Conservation (phyloP, 2,888 invertebrate genomes). For the Acanthosoma haemorrhoidale region DNA sequence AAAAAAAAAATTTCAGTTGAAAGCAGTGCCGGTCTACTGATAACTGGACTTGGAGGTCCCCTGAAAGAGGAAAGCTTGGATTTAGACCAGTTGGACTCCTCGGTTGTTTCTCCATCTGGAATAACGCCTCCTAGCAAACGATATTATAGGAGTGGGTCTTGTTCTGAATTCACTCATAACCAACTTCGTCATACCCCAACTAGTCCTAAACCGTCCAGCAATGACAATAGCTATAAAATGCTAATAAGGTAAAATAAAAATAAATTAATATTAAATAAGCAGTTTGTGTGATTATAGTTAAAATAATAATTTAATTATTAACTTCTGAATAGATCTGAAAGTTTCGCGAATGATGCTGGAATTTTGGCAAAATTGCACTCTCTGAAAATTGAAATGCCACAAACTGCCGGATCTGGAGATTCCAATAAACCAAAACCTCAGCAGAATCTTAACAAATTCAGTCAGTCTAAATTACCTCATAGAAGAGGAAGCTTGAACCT, state of each 20-base stretch:
- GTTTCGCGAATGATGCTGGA: slow-evolving; percentile 74
- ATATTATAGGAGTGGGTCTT: slow-evolving; percentile 41
- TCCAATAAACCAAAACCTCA: slow-evolving; percentile 12
- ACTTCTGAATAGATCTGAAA: slow-evolving; percentile 54
- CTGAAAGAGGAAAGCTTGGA: slow-evolving; percentile 36
- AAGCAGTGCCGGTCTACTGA: slow-evolving; percentile 53
- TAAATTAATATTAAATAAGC: neutral
- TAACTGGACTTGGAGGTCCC: slow-evolving; percentile 47
- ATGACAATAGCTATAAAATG: slow-evolving; percentile 41
- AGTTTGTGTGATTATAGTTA: no score
- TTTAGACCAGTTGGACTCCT: slow-evolving; percentile 32
- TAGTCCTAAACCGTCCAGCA: slow-evolving; percentile 40
- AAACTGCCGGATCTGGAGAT: neutral
- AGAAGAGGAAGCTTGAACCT: slow-evolving; percentile 41
- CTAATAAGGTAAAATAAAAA: slow-evolving; percentile 41
- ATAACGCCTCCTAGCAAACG: slow-evolving; percentile 26
- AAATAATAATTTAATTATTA: neutral
- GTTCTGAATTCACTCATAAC: slow-evolving; percentile 39
- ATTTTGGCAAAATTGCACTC: slow-evolving; percentile 59
- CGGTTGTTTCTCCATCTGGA: slow-evolving; percentile 22
- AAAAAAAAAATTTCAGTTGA: slow-evolving; percentile 44
- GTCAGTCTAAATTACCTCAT: slow-evolving; percentile 39
- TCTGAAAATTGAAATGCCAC: slow-evolving; percentile 38
- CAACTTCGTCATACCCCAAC: slow-evolving; percentile 39
- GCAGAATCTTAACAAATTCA: slow-evolving; percentile 10